Evolutionary conservation across 2,113 vertebrate genomes (phyloP), one percentile per base, ranked within the genome.

Genomic region (Pelecanoides urinatrix): DNA sequence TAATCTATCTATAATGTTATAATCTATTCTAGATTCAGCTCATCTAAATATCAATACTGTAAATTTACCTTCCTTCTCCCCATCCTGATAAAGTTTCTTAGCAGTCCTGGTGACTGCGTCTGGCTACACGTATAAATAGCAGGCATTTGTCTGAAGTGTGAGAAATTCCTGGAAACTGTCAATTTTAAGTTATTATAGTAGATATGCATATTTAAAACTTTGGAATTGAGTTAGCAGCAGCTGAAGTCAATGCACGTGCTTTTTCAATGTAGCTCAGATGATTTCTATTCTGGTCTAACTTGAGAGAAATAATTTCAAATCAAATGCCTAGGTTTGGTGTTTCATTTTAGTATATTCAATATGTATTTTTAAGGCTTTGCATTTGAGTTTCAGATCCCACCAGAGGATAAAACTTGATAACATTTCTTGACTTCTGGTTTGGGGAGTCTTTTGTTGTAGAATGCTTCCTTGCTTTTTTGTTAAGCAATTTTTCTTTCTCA

Each of bases 251-350:
- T 97, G 88, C 49, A 58, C 80, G 40, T 63, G 26, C 0, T 45
- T 87, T 97, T 96, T 86, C 80, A 94, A 16, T 83, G 72, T 70
- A 47, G 27, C 52, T 94, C 50, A 83, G 86, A 75, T 91, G 0
- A 5, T 94, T 97, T 95, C 67, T 96, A 11, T 97, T 95, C 62
- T 94, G 36, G 62, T 96, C 67, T 93, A 93, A 78, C 80, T 95
- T 90, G 72, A 92, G 36, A 79, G 77, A 96, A 91, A 77, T 84
- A 92, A 86, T 90, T 79, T 89, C 50, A 91, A 96, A 76, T 84
- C 23, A 38, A 91, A 61, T 58, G 62, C 47, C 55, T 90, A 56
- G 27, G 7, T 92, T 85, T 86, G 63, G 16, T 75, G 67, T 86
- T 66, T 88, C 53, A 50, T 63, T 95, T 90, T 38, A 23, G 23